Base-by-base conservation (phyloP, 2,797 vertebrate species). In the Leucoraja ocellata region DNA sequence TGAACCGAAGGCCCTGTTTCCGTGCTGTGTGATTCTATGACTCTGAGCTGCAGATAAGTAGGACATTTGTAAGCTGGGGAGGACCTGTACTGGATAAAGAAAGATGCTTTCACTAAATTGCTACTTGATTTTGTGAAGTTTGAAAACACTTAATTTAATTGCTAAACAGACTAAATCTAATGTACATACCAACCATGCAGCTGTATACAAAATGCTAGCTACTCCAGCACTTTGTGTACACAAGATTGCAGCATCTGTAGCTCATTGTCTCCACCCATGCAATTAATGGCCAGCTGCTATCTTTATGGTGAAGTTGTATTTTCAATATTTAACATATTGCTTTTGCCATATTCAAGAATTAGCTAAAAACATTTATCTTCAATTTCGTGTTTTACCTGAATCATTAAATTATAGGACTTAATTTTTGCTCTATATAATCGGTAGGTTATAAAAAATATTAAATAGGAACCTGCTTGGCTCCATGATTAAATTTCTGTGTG, bases 61-160 rank as follows among this genome's bases (percentile, higher is more conserved):
- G 46, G 46, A 5, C 46, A 6, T 54, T 54, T 54, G 46, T 54
- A 54, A 54, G 46, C 46, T 54, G 46, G 46, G 46, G 46, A 54
- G 46, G 4, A 54, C 46, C 46, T 54, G 16, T 63, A 28, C 58
- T 63, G 28, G 83, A 63, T 32, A 14, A 63, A 32, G 28, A 23
- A 32, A 77, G 13, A 8, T 13, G 28, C 58, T 86, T 61, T 86
- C 65, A 63, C 13, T 8, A 65, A 25, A 63, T 32, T 5, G 16
- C 4, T 83, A 2, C 18, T 86, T 16, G n/a, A 65, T 86, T 65
- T 13, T 65, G 25, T 13, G 61, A 86, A 86, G 16, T 86, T 86
- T 86, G 61, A 86, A 86, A 86, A 13, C 58, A 28, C 58, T 86
- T 61, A n/a, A 86, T 13, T 63, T 86, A 58, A 86, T 86, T 63